Base-by-base conservation (phyloP, 2,888 invertebrate species). In the Diadromus collaris region DNA sequence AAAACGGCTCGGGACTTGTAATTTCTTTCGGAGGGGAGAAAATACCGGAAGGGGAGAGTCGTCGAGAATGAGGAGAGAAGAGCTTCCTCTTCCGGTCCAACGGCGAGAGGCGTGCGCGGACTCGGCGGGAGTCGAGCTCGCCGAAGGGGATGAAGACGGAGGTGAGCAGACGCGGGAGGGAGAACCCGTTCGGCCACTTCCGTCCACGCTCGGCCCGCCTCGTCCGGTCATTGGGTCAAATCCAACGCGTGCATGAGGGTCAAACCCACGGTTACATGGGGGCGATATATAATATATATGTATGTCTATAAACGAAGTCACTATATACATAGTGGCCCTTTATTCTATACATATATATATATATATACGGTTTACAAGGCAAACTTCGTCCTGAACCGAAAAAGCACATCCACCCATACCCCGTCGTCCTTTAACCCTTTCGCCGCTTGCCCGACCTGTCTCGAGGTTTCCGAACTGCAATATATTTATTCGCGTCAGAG, bases 171-270 rank as follows among this genome's bases (percentile, higher is more conserved):
- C 77, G 79, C 69, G 21, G 73, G 38, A 78, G 78, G 78, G 64
- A 75, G 63, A 70, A 71, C 54, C 54, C 34, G 80, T 75, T 87
- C 89, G 89, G 83, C 48, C 70, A 81, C 84, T 88, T 88, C 86
- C 90, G 90, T 79, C 54, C 38, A 63, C 75, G 82, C 86, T 90
- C 90, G 90, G 85, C 32, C 64, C 60, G 69, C 81, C 83, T 78
- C 90, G 90, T 81, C 86, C 84, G 90, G 90, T 90, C 90, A 90
- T 89, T 90, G 88, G 90, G 90, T 90, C 90, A 90, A 88, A 90
- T 88, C 86, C 85, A 84, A 84, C 76, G 73, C 61, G 85, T 85
- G 85, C 83, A 88, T 84, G 87, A 86, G 86, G 60, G 87, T 85
- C 86, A 86, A 85, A 81, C 84, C 81, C 81, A 79, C 71, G 72